Base-by-base conservation (phyloP, 1,140 invertebrate species). In the Battus philenor region DNA sequence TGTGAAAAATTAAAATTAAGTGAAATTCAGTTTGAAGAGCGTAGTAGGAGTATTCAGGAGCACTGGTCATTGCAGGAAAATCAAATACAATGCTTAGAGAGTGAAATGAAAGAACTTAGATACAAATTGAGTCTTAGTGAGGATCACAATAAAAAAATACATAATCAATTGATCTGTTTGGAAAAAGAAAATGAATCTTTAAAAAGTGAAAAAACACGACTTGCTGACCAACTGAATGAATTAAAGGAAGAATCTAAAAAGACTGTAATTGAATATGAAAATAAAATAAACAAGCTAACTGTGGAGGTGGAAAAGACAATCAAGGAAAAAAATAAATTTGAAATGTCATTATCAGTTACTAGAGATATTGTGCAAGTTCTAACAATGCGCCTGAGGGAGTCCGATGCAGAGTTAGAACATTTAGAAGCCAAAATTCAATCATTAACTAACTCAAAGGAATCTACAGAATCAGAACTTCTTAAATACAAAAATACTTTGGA, bases 21-120 rank as follows among this genome's bases (percentile, higher is more conserved):
- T 59, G 81, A 87, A 54, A 86, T 87, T 50, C 83, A 86, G 41
- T 86, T 77, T 68, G 85, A 87, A 54, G 82, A 87, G 29, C 56
- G 80, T 2, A 77, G 61, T 31, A 57, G 62, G 18, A 64, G 56
- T 34, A 67, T 83, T 29, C 77, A 86, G 49, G 76, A 78, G 16
- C 68, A 76, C 45, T 81, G 71, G 54, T 30, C 54, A 9, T 61
- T 73, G 26, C 72, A 83, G 38, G 61, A 78, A 53, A 59, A 67
- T 17, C 59, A 68, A 57, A 54, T 82, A 10, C 44, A 72, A 27
- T 52, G 54, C 44, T 52, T 81, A 33, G 75, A 85, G 57, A 59
- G 55, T 24, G 71, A 85, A 57, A 57, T 63, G 12, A 68, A 66
- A 45, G 75, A 78, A 3, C 54, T 85, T n/a, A 76, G 75, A 50